Conservation (phyloP, 2,113 vertebrate species). For the Festucalex cinctus region DNA sequence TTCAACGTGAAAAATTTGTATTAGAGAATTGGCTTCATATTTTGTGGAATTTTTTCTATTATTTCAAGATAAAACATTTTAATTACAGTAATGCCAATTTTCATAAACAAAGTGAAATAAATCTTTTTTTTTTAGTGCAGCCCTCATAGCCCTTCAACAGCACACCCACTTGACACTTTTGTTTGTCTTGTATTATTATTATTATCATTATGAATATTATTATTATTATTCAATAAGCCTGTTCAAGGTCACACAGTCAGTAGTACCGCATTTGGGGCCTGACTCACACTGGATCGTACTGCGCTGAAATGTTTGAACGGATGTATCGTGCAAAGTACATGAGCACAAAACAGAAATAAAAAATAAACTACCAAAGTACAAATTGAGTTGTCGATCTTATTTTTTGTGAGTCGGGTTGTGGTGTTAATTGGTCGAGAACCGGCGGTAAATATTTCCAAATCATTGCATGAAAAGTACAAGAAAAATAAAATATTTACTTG, state of each 20-base stretch:
- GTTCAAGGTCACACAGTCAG: background rate
- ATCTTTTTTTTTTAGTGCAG: background rate
- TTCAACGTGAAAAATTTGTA: too few species aligned
- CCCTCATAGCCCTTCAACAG: background rate
- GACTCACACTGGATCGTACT: background rate
- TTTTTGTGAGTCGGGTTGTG: background rate
- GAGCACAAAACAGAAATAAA: background rate
- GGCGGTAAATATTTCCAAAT: background rate
- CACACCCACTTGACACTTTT: background rate
- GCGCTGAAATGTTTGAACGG: background rate
- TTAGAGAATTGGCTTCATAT: too few species aligned
- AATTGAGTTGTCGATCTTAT: background rate
- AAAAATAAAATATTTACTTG: conserved; percentile 3
- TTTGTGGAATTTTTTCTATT: too few species aligned
- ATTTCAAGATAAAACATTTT: too few species aligned
- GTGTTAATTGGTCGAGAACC: background rate
- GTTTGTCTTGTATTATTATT: background rate
- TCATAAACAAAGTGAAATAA: too few species aligned
- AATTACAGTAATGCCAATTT: too few species aligned
- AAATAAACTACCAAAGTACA: background rate
- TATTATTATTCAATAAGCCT: background rate
- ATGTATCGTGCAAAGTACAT: background rate
- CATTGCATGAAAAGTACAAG: background rate
- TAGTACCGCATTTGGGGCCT: background rate
- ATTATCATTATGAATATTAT: background rate